Evolutionary conservation across 2,113 vertebrate genomes (phyloP), one percentile per base, ranked within the genome.

Genomic region (Girardinichthys multiradiatus): DNA sequence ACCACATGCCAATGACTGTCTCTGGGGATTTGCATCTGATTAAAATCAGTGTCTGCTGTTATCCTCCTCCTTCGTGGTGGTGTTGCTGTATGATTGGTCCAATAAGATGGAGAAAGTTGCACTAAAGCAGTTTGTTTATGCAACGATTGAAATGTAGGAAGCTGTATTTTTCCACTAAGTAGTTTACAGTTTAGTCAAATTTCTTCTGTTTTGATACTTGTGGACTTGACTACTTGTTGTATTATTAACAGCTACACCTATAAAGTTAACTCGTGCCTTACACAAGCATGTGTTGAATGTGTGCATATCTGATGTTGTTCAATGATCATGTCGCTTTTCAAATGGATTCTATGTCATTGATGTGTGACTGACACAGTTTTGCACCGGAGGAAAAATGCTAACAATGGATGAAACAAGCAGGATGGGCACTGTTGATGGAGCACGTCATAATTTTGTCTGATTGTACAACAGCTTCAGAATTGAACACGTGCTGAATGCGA

Each of bases 11-110:
- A 64, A 28, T 73, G 59, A 79, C 60, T 42, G 39, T 69, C 72
- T 77, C 26, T 61, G 59, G 3, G 33, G 45, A 76, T 62, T 9
- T 35, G 13, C 58, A 73, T 77, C 37, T 74, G 63, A 84, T 72
- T 78, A 4, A 81, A 70, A 64, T 11, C 62, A 67, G 30, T 64
- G 29, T 74, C 59, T 7, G 4, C 48, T 54, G 24, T 24, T 54
- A 54, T 54, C 37, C 11, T 10, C 17, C 48, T 45, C 42, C 42
- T 4, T 19, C 4, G 15, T 45, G 14, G 15, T 45, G 42, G 17
- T 5, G 1, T 45, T 45, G 42, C 13, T 45, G 42, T 19, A 21
- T 1, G 4, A 45, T 45, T 19, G 42, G 19, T 45, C 42, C 17
- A 19, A 17, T 45, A 45, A 45, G 42, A 17, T 54, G 48, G 21